Base-by-base conservation (phyloP, 2,888 invertebrate genomes). In the Meghimatium bilineatum region DNA sequence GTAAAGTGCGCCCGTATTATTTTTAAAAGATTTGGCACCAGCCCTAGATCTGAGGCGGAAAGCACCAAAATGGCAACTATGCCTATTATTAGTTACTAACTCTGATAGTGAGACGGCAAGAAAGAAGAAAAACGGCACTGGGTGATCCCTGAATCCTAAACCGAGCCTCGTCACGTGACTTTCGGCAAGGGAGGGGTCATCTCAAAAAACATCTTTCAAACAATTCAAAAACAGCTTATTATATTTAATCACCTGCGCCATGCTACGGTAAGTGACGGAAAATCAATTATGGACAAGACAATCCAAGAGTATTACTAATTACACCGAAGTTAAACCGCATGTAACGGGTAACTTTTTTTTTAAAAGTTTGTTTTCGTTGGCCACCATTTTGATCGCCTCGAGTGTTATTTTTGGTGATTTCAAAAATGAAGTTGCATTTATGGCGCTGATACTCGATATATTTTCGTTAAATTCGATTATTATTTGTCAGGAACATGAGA, bases 141-240 rank as follows among this genome's bases (percentile, higher is more conserved):
- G n/a, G n/a, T n/a, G n/a, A n/a, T n/a, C n/a, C n/a, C n/a, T n/a
- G 20, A 17, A 71, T 38, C 71, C 71, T 71, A 2, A 36, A 34
- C 36, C 32, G 78, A 49, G 36, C 78, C 78, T 66, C 67, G 29
- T 67, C 78, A 78, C 78, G 67, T 78, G 78, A 66, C 63, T 26
- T 1, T 1, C 20, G 77, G 36, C 36, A 34, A 36, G 63, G 23
- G 29, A 76, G 78, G 78, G 78, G 26, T 36, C 44, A 32, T 66
- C 78, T 78, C 78, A 66, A 44, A 78, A 78, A 1, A 60, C 36
- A 1, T 2, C 36, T 17, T 23, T n/a, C 60, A 63, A 63, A 23
- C 26, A 26, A n/a, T 23, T 63, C 6, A 3, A n/a, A n/a, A 8
- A 63, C 60, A 63, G n/a, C n/a, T 63, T 63, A 2, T n/a, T 8